Evolutionary conservation across 1,140 invertebrate species (phyloP).

Genomic region (Drosophila mayri): DNA sequence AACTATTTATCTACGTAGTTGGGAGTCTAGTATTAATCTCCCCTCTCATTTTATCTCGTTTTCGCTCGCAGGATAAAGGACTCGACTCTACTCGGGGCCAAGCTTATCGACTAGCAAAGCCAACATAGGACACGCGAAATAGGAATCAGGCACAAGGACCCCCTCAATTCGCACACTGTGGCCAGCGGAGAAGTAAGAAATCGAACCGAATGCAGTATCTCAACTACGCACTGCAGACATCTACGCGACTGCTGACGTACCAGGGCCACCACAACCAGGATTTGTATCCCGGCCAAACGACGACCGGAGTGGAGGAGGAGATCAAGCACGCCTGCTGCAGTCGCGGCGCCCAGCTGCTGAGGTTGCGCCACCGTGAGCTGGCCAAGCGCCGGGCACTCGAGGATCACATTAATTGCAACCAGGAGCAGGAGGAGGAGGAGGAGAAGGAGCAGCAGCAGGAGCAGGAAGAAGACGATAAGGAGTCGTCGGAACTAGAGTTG

Average conservation of each 20-base stretch:
- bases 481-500: conserved; percentile 13
- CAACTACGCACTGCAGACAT: conserved; percentile 84
- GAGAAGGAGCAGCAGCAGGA: conserved; percentile 31
- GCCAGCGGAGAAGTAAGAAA: conserved; percentile 68
- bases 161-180: conserved; percentile 73
- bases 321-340: conserved; percentile 74
- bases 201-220: conserved; percentile 85
- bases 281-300: conserved; percentile 47
- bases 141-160: conserved; percentile 5
- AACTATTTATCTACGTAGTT: neutral
- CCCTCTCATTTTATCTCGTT: neutral
- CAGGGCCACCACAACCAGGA: conserved; percentile 58
- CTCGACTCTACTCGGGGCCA: neutral
- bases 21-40: conserved; percentile 3
- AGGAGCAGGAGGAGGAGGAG: conserved; percentile 14
- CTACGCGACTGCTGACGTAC: conserved; percentile 81
- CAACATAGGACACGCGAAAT: conserved; percentile 1
- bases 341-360: conserved; percentile 66
- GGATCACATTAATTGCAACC: conserved; percentile 71
- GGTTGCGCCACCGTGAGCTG: conserved; percentile 66
- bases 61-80: conserved; percentile 42
- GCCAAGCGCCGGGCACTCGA: conserved; percentile 66
- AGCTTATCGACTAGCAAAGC: conserved; percentile 18
- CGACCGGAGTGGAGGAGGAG: conserved; percentile 50
- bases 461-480: conserved; percentile 11